Percentiles rank a stretch among this genome's conserved stretches.
These are phyloP conservation scores for Heliconius hewitsoni DNA, from an alignment of 1,140 invertebrate species.

Conservation along the genomic window DNA sequence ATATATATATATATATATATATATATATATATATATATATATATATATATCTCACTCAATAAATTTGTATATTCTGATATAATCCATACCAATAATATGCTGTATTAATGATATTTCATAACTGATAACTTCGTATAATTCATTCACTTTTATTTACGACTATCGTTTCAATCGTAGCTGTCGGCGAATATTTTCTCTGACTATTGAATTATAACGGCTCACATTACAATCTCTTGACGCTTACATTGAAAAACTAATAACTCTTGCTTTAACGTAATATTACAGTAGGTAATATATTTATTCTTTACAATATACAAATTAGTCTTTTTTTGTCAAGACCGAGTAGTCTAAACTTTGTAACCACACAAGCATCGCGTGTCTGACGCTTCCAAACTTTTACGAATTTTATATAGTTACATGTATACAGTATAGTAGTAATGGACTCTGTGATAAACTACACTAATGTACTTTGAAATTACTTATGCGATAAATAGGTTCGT, in stretches of 20 bases:
- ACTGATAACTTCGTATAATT: slow-evolving; percentile 2
- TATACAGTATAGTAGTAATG: not conserved
- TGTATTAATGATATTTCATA: slow-evolving; percentile 18
- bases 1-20: no score
- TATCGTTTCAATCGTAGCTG: slow-evolving; percentile 26
- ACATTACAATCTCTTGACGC: slow-evolving; percentile 23
- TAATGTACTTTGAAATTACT: slow-evolving; percentile 1
- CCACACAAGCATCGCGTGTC: not conserved
- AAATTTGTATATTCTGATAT: not conserved
- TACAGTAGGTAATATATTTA: not conserved
- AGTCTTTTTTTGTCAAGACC: not conserved
- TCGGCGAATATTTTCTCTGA: slow-evolving; percentile 29
- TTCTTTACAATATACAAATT: not conserved
- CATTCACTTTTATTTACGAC: slow-evolving; percentile 23
- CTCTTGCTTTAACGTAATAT: not conserved
- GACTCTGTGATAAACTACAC: not conserved
- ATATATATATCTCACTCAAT: not conserved
- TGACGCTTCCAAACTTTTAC: not conserved
- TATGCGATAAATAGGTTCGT: not conserved
- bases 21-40: not conserved
- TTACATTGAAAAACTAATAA: not conserved
- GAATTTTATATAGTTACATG: not conserved
- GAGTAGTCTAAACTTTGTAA: no score
- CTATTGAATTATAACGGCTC: slow-evolving; percentile 32
- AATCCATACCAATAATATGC: not conserved